Conservation (phyloP, 1,140 invertebrate species). For the Caenorhabditis latens region DNA sequence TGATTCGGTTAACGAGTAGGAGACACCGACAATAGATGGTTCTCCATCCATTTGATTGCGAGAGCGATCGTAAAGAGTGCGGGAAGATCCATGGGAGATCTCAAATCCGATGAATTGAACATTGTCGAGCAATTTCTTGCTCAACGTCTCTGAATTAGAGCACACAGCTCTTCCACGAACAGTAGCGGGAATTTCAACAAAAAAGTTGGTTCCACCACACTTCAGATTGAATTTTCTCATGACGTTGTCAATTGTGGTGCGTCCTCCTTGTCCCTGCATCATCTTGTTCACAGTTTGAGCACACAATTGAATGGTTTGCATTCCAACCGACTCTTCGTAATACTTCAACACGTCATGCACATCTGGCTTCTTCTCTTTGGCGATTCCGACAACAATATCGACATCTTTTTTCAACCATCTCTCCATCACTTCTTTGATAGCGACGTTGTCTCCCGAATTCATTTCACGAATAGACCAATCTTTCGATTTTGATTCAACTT, state of each 20-base stretch:
- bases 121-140: background rate
- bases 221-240: conserved; percentile 43
- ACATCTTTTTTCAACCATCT: background rate
- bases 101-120: conserved; percentile 23
- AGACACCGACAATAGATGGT: conserved; percentile 35
- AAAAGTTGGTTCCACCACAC: conserved; percentile 31
- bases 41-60: conserved; percentile 21
- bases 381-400: background rate
- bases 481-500: background rate
- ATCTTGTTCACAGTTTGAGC: background rate
- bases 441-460: background rate
- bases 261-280: background rate
- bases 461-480: conserved; percentile 5
- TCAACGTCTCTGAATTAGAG: background rate
- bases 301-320: conserved; percentile 29
- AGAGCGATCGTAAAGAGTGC: conserved; percentile 17
- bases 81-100: conserved; percentile 6
- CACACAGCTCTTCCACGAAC: background rate
- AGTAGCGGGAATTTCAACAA: background rate
- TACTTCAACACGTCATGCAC: conserved; percentile 28
- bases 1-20: background rate
- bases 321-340: conserved; percentile 3
- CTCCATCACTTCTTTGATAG: background rate
- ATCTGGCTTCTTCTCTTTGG: conserved; percentile 18
- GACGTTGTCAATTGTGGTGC: conserved; percentile 10